Percentiles rank a stretch among this genome's conserved stretches.
Conservation (phyloP, 2,113 vertebrate species). For the Pluvianellus socialis region DNA sequence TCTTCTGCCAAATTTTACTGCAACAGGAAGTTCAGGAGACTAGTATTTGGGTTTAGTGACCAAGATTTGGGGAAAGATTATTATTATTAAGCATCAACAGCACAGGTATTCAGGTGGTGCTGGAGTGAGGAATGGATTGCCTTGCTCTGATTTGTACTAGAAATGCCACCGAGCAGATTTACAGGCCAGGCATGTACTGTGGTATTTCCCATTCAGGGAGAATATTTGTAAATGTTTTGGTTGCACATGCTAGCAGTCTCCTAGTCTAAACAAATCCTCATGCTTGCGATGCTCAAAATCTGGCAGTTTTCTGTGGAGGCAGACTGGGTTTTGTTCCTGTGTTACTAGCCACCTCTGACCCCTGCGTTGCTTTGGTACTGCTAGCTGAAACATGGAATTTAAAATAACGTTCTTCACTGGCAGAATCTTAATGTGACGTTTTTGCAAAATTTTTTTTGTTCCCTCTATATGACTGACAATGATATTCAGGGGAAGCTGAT, state of each 20-base stretch:
- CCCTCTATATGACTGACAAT: not conserved
- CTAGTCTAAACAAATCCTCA: not conserved
- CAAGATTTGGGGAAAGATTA: not conserved
- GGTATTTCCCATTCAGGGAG: not conserved
- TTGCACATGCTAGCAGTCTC: not conserved
- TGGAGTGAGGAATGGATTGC: not conserved
- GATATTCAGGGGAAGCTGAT: not conserved
- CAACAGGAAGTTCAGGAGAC: not conserved
- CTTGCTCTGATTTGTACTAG: not conserved
- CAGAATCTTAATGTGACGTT: not conserved
- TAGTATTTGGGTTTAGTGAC: not conserved
- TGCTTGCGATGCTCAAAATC: not conserved
- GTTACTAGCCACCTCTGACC: not conserved
- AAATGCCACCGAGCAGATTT: not conserved
- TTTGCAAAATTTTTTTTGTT: not conserved
- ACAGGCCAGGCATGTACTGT: not conserved
- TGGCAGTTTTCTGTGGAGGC: not conserved
- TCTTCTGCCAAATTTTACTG: not conserved
- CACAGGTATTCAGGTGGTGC: not conserved
- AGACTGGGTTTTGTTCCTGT: not conserved
- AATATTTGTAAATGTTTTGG: not conserved
- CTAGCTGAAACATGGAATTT: not conserved
- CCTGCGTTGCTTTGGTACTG: accelerated
- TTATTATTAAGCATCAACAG: not conserved
- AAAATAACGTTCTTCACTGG: not conserved